Conservation (phyloP, 2,113 vertebrate genomes). For the Chionodraco myersi region DNA sequence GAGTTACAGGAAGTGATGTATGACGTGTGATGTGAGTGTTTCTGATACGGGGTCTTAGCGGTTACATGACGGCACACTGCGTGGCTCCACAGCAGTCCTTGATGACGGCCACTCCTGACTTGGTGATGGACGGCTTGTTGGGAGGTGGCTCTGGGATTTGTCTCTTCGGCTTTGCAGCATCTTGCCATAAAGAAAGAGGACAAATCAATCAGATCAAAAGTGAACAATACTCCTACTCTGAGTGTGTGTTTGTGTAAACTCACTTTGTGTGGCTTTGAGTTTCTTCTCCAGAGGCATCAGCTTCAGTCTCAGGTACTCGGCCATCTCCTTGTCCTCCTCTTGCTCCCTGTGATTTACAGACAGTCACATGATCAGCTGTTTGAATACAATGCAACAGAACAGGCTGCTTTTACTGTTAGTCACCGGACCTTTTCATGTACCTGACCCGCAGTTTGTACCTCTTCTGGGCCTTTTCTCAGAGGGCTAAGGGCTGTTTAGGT, state of each 20-base stretch:
- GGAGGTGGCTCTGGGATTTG: constrained; percentile 86
- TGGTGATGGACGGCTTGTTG: constrained; percentile 93
- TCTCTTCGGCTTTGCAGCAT: constrained; percentile 89
- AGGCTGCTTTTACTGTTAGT: background rate
- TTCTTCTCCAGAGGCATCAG: constrained; percentile 93
- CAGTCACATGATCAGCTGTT: background rate
- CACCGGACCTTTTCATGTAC: background rate
- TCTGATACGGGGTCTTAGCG: background rate
- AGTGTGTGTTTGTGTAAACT: constrained; percentile 65
- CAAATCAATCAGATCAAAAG: background rate
- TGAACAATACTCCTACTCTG: background rate
- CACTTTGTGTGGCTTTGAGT: constrained; percentile 87
- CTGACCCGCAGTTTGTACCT: background rate
- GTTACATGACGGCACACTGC: constrained; percentile 95
- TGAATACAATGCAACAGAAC: constrained; percentile 12
- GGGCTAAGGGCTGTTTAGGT: background rate
- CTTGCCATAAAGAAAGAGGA: constrained; percentile 73
- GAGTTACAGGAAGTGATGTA: constrained; percentile 46
- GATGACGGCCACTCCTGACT: constrained; percentile 92
- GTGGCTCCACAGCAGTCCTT: constrained; percentile 97
- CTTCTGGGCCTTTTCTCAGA: background rate
- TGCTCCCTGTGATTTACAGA: constrained; percentile 85
- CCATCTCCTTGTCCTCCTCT: constrained; percentile 99
- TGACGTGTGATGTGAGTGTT: constrained; percentile 35
- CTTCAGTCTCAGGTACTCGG: constrained; percentile 94